Evolutionary conservation across 2,888 invertebrate species (phyloP).

Genomic region (Meiosimyza decipiens): DNA sequence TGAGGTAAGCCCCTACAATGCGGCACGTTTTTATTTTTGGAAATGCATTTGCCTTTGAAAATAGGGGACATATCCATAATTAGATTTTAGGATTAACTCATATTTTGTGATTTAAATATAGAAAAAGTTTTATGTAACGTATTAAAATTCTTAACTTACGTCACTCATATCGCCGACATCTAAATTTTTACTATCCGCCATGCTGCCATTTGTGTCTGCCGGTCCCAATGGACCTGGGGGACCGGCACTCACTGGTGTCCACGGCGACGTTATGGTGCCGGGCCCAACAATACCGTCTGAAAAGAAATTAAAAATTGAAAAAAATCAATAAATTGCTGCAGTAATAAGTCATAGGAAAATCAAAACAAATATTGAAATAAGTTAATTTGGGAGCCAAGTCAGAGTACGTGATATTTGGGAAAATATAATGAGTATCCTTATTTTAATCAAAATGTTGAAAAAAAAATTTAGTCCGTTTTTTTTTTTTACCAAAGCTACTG

Average conservation of each 20-base stretch:
- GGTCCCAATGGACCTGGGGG: slow-evolving; percentile 71
- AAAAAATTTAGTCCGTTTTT: too few relatives aligned
- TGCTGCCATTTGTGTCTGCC: slow-evolving; percentile 92
- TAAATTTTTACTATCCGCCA: slow-evolving; percentile 89
- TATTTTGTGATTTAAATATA: background rate
- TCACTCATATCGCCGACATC: slow-evolving; percentile 94
- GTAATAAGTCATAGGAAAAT: too few relatives aligned
- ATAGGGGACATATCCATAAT: background rate
- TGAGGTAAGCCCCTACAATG: background rate
- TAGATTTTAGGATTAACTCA: background rate
- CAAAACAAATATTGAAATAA: too few relatives aligned
- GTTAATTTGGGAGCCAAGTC: too few relatives aligned
- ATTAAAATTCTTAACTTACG: slow-evolving; percentile 69
- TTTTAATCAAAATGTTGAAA: too few relatives aligned
- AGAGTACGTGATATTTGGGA: too few relatives aligned
- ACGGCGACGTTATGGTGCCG: slow-evolving; percentile 97
- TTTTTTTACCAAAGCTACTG: too few relatives aligned
- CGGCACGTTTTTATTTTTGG: background rate
- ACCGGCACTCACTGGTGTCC: slow-evolving; percentile 90
- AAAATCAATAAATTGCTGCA: background rate
- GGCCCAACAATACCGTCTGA: slow-evolving; percentile 79
- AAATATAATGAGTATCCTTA: too few relatives aligned
- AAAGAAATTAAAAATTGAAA: slow-evolving; percentile 53
- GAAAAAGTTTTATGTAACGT: background rate
- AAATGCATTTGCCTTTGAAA: background rate